Evolutionary conservation across 2,888 invertebrate genomes (phyloP).

Genomic region (Melieria omissa): DNA sequence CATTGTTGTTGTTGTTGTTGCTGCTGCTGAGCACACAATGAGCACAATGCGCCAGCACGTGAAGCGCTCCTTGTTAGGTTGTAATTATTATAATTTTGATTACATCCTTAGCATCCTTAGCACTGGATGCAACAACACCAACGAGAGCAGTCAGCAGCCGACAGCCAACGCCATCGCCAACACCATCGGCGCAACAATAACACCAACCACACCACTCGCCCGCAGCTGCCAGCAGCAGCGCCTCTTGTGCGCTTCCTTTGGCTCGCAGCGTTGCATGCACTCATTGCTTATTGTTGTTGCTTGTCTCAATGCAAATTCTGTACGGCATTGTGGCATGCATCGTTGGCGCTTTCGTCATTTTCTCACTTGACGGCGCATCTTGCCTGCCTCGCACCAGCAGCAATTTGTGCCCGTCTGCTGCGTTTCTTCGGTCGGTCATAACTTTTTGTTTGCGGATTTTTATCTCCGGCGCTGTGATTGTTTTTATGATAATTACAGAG

Average conservation of each 20-base stretch:
- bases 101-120: constrained; percentile 41
- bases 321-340: constrained; percentile 9
- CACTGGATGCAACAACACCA: too few relatives aligned
- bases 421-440: background rate
- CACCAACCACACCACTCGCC: too few relatives aligned
- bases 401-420: background rate
- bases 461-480: constrained; percentile 17
- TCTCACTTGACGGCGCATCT: background rate
- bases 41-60: constrained; percentile 50
- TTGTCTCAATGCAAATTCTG: background rate
- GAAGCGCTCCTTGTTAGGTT: constrained; percentile 29
- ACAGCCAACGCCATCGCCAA: too few relatives aligned
- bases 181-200: too few relatives aligned
- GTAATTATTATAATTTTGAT: constrained; percentile 63
- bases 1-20: constrained; percentile 50
- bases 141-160: too few relatives aligned
- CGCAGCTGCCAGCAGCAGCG: too few relatives aligned
- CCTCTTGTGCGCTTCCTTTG: too few relatives aligned
- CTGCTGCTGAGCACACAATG: constrained; percentile 51
- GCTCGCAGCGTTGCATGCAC: too few relatives aligned
- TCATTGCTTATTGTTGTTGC: too few relatives aligned
- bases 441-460: constrained; percentile 9
- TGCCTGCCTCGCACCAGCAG: background rate
- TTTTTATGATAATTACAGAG: constrained; percentile 31
- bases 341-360: constrained; percentile 9